These are phyloP conservation scores for Noctilio leporinus DNA, from an alignment of 2,113 vertebrate genomes.

Conservation along the genomic window DNA sequence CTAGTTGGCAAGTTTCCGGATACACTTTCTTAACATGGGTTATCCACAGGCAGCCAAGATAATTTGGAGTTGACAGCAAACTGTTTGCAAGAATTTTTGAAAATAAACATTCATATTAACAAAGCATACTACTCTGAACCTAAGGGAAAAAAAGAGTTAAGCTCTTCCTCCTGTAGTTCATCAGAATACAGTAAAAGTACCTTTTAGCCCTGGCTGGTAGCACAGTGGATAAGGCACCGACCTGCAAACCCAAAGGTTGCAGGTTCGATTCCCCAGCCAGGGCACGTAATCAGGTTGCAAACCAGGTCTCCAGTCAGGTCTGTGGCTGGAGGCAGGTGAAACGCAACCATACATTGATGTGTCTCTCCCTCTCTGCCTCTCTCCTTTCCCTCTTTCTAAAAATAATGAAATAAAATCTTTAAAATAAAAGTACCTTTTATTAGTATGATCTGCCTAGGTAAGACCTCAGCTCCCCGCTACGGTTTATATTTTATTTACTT, in stretches of 20 bases:
- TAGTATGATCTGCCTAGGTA: not conserved
- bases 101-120: not conserved
- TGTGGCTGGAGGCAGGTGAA: too few relatives aligned
- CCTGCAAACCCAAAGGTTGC: too few relatives aligned
- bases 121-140: not conserved
- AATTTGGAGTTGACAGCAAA: not conserved
- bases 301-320: too few relatives aligned
- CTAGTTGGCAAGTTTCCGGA: not conserved
- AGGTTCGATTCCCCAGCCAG: too few relatives aligned
- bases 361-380: too few relatives aligned
- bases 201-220: too few relatives aligned
- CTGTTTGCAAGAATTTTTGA: not conserved
- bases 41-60: not conserved
- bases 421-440: not conserved
- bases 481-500: constrained; percentile 39
- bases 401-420: too few relatives aligned
- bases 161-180: not conserved
- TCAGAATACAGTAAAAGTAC: not conserved
- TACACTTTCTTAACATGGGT: not conserved
- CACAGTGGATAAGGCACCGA: too few relatives aligned
- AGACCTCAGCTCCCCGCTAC: not conserved
- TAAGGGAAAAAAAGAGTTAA: not conserved
- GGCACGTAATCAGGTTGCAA: too few relatives aligned
- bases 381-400: too few relatives aligned
- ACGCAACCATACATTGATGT: too few relatives aligned